Evolutionary conservation across 2,113 vertebrate genomes (phyloP).

Genomic region (Oncorhynchus nerka): DNA sequence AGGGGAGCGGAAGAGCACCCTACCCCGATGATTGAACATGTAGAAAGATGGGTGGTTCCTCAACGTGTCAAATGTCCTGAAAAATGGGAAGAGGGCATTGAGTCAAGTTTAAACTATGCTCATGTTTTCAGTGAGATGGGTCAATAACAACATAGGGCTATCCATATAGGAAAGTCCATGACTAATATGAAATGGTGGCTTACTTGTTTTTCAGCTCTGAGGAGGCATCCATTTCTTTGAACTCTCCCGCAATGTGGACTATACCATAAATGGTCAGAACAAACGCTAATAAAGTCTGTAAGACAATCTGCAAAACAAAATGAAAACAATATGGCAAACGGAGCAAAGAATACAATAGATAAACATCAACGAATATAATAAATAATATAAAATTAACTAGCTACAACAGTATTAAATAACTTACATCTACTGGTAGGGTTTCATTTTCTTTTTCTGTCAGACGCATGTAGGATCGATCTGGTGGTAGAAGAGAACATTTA

Average conservation of each 20-base stretch:
- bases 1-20: slow-evolving; percentile 84
- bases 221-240: slow-evolving; percentile 96
- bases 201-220: slow-evolving; percentile 98
- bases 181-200: slow-evolving; percentile 19
- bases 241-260: slow-evolving; percentile 93
- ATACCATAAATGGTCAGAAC: slow-evolving; percentile 95
- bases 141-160: not conserved
- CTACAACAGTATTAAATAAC: slow-evolving; percentile 43
- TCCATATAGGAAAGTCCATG: not conserved
- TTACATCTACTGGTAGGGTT: slow-evolving; percentile 94
- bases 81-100: not conserved
- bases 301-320: slow-evolving; percentile 82
- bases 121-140: not conserved
- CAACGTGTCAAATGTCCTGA: slow-evolving; percentile 95
- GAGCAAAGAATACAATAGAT: no score
- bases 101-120: not conserved
- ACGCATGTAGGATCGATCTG: slow-evolving; percentile 93
- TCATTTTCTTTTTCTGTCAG: slow-evolving; percentile 97
- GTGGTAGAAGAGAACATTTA: slow-evolving; percentile 14
- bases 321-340: no score
- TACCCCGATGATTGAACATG: slow-evolving; percentile 95
- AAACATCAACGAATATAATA: not conserved
- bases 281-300: slow-evolving; percentile 94
- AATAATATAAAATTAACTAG: no score
- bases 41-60: slow-evolving; percentile 98